phyloP scores from a whole-genome alignment of 2,113 vertebrate genomes.

The Proterorhinus semilunaris region DNA sequence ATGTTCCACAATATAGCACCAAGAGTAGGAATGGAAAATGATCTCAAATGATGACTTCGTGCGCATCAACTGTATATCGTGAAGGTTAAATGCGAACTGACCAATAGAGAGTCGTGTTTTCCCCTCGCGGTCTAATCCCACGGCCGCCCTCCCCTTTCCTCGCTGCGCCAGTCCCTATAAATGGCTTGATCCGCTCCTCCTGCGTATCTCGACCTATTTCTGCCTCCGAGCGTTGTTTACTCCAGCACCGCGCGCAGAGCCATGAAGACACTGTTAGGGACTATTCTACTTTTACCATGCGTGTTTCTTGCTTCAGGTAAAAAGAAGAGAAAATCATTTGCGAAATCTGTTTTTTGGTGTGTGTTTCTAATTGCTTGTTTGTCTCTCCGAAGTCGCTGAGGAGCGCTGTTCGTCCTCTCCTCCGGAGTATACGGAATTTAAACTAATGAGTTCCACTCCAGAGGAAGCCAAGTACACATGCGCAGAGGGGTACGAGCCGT shows the following conservation, averaged over 20 bases:
- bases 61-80: not conserved
- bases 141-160: not conserved
- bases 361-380: not conserved
- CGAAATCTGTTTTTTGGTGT: too few relatives aligned
- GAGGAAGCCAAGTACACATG: constrained; percentile 52
- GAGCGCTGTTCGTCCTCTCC: constrained; percentile 24
- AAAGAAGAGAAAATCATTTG: not conserved
- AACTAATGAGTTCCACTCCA: not conserved
- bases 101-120: not conserved
- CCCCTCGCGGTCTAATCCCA: not conserved
- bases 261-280: constrained; percentile 30
- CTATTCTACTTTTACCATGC: constrained; percentile 16
- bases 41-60: too few relatives aligned
- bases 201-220: not conserved
- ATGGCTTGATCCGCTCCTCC: constrained; percentile 8
- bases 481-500: not conserved
- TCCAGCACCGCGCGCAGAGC: not conserved
- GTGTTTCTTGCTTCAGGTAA: constrained; percentile 49
- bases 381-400: constrained; percentile 18
- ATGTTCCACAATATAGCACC: too few relatives aligned
- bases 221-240: not conserved
- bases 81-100: not conserved
- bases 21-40: too few relatives aligned
- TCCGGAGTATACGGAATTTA: constrained; percentile 5
- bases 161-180: constrained; percentile 28